Evolutionary conservation across 2,113 vertebrate species (phyloP).

Genomic region (Callorhinus ursinus): DNA sequence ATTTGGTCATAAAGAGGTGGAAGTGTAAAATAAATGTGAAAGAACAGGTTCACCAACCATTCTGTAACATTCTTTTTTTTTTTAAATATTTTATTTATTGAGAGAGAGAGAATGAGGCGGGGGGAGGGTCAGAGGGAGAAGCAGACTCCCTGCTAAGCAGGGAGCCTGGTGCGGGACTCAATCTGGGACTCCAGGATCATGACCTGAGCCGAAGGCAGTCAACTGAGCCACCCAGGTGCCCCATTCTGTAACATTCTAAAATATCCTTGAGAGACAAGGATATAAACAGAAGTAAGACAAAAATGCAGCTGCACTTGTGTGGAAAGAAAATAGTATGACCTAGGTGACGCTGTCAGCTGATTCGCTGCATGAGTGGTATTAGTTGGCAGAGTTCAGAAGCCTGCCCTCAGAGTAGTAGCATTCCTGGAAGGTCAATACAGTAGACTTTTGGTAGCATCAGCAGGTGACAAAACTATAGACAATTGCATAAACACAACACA

Average conservation of each 20-base stretch:
- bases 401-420: background rate
- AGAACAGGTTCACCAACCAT: background rate
- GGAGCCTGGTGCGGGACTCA: no score
- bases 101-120: no score
- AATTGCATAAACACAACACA: background rate
- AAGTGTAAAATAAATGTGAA: background rate
- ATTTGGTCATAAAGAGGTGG: background rate
- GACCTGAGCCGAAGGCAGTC: no score
- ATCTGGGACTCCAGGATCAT: no score
- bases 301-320: background rate
- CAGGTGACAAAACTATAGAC: background rate
- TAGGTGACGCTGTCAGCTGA: background rate
- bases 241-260: background rate
- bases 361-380: background rate
- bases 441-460: background rate
- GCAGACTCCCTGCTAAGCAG: no score
- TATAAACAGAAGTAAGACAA: background rate
- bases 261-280: background rate
- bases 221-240: no score
- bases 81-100: no score
- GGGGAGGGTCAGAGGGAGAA: no score
- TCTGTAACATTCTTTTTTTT: no score
- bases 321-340: background rate
- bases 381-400: background rate
- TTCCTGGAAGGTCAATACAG: background rate